phyloP scores from a whole-genome alignment of 1,140 invertebrate genomes.

The Pseudomyrmex dendroicus region DNA sequence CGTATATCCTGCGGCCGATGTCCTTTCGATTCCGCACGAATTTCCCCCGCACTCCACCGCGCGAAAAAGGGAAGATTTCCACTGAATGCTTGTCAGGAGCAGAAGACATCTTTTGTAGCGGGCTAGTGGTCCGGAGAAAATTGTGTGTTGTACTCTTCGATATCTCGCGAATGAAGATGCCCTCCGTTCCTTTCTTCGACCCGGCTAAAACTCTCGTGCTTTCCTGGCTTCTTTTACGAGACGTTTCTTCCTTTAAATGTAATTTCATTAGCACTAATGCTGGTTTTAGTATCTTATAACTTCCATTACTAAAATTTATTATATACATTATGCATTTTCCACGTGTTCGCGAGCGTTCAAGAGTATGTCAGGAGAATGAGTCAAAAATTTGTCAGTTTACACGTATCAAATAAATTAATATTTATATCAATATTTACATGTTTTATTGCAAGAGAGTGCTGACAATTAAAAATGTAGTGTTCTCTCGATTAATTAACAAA shows the following conservation, averaged over 20 bases:
- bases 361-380: not conserved
- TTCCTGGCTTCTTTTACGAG: slow-evolving; percentile 19
- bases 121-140: slow-evolving; percentile 83
- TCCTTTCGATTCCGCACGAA: slow-evolving; percentile 67
- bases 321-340: not conserved
- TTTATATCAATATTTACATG: too few relatives aligned
- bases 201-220: slow-evolving; percentile 18
- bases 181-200: slow-evolving; percentile 48
- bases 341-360: not conserved
- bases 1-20: slow-evolving; percentile 62
- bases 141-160: slow-evolving; percentile 81
- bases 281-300: slow-evolving; percentile 11
- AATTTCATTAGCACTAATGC: slow-evolving; percentile 46
- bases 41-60: slow-evolving; percentile 50
- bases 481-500: too few relatives aligned
- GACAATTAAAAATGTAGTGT: too few relatives aligned
- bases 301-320: not conserved
- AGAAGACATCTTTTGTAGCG: slow-evolving; percentile 83
- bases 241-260: slow-evolving; percentile 52
- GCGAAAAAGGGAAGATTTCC: slow-evolving; percentile 44
- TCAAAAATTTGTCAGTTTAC: too few relatives aligned
- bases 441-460: too few relatives aligned
- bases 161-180: slow-evolving; percentile 76
- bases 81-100: slow-evolving; percentile 84
- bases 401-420: not conserved